phyloP scores from a whole-genome alignment of 2,888 invertebrate species.

The Pseudoips prasinana region DNA sequence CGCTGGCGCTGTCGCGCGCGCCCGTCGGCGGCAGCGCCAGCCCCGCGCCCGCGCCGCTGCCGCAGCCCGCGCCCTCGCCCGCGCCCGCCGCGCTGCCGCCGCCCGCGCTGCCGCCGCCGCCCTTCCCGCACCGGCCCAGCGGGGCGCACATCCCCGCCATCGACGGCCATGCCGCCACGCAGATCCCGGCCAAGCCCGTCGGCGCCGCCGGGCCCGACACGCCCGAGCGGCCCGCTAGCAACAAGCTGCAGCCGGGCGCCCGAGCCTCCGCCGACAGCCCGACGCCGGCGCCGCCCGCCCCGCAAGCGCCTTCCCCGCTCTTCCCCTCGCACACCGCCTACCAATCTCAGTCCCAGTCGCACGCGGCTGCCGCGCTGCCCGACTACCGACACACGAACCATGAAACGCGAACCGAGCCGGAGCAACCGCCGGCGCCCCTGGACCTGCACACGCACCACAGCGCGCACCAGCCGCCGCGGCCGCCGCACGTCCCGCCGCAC shows the following conservation, averaged over 20 bases:
- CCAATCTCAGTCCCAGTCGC: conserved; percentile 61
- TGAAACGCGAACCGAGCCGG: conserved; percentile 76
- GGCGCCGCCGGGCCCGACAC: conserved; percentile 70
- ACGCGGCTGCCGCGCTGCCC: conserved; percentile 70
- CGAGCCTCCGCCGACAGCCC: conserved; percentile 74
- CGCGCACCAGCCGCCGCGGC: conserved; percentile 56
- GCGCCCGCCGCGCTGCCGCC: conserved; percentile 86
- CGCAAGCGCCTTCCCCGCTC: conserved; percentile 67
- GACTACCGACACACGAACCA: conserved; percentile 79
- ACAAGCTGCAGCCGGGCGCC: conserved; percentile 71
- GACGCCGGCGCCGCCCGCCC: conserved; percentile 71
- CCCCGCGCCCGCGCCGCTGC: conserved; percentile 85
- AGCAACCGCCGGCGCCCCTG: conserved; percentile 58
- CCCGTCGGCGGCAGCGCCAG: conserved; percentile 83
- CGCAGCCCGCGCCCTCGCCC: conserved; percentile 86
- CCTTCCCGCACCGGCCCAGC: conserved; percentile 74
- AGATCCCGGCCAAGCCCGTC: conserved; percentile 68
- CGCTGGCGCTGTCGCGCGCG: conserved; percentile 83
- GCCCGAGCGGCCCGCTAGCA: conserved; percentile 70
- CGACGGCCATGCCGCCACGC: conserved; percentile 71
- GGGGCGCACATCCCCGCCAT: conserved; percentile 72
- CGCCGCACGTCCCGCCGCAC: conserved; percentile 57
- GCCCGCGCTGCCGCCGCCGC: conserved; percentile 84
- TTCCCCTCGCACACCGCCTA: conserved; percentile 74
- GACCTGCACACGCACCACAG: conserved; percentile 65